These are phyloP conservation scores for Parelbella ahira DNA, from an alignment of 2,888 invertebrate genomes.

Conservation along the genomic window DNA sequence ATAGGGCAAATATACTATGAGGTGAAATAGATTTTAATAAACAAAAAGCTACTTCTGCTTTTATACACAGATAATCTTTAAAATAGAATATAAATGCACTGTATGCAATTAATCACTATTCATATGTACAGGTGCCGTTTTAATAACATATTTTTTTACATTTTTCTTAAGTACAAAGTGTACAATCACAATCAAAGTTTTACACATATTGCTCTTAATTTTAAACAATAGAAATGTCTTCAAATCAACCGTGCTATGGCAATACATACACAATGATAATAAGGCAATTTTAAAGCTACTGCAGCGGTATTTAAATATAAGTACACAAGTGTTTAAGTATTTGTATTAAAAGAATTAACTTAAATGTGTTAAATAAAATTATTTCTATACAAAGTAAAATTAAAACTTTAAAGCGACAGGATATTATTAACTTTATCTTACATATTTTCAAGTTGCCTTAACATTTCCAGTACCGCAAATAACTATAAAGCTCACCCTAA, in stretches of 20 bases:
- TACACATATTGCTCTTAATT: no score
- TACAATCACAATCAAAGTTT: slow-evolving; percentile 3
- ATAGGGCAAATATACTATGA: no score
- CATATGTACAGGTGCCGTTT: slow-evolving; percentile 8
- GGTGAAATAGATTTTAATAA: no score
- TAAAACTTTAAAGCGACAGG: no score
- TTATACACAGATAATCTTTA: slow-evolving; percentile 4
- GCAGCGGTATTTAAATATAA: slow-evolving; percentile 24
- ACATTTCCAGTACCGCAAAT: no score
- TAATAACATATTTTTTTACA: no score
- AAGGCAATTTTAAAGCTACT: slow-evolving; percentile 30
- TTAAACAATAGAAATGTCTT: no score
- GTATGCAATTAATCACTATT: not conserved
- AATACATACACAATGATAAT: slow-evolving; percentile 16
- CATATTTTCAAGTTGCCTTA: no score
- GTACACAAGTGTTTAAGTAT: slow-evolving; percentile 20
- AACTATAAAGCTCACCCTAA: no score
- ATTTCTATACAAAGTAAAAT: slow-evolving; percentile 12
- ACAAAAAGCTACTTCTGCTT: no score
- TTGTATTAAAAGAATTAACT: slow-evolving; percentile 2
- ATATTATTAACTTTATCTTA: no score
- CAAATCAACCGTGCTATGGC: no score
- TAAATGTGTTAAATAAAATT: not conserved
- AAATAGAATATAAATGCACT: slow-evolving; percentile 10
- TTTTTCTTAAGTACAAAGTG: slow-evolving; percentile 10